Base-by-base conservation (phyloP, 2,113 vertebrate species). In the Falco punctatus region DNA sequence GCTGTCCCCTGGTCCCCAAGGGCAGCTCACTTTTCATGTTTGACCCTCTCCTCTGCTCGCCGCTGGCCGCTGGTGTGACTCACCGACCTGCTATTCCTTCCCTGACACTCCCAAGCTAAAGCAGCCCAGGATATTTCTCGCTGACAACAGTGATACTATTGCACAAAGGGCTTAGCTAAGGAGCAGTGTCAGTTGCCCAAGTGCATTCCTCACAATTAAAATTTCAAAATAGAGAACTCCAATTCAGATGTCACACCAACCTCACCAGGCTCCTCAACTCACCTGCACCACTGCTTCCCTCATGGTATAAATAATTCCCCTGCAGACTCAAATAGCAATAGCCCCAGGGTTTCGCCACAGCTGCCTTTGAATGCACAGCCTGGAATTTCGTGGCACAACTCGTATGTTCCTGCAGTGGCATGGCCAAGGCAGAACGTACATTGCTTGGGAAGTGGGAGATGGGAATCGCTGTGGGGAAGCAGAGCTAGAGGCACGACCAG, bases 371-470 rank as follows among this genome's bases (percentile, higher is more conserved):
- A 27, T 0, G 17, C 12, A 16, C 54, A 13, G 71, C 64, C 83
- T 59, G 10, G 26, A 18, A 44, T 13, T 6, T 4, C 8, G 79
- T 10, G 48, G 51, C 42, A 10, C 3, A 5, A 3, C 51, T 49
- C 46, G 1, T 3, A 1, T 11, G 1, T 5, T 20, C 26, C 44
- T 2, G 13, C 5, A 8, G 44, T 1, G 19, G 49, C 82, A 6
- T 0, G 0, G 69, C 38, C 61, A 4, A 27, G 33, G 51, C 65
- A 24, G 30, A n/a, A 11, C 13, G 1, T 0, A 0, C 38, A 6
- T 13, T 1, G 0, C 52, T 15, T 1, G 35, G 1, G 2, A 58
- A 38, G 48, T 0, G 33, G 52, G 62, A 86, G 52, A 9, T 6
- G 72, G 77, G 77, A 55, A 51, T 2, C 1, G 10, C 38, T 38